Conservation (phyloP, 2,888 invertebrate genomes). For the Melanostoma scalare region DNA sequence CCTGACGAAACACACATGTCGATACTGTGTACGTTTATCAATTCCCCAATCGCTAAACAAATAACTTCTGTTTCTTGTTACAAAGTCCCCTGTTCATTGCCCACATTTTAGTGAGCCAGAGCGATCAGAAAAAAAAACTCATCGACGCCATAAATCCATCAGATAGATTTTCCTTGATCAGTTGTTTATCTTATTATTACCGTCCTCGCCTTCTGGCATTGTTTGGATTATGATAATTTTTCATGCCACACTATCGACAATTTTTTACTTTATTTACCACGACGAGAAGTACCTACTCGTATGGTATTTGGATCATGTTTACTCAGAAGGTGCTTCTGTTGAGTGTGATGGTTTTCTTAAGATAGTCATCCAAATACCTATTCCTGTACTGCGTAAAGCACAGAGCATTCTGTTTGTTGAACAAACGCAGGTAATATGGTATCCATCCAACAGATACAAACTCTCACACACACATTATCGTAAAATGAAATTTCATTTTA, state of each 20-base stretch:
- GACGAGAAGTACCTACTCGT: constrained; percentile 21
- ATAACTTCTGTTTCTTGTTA: constrained; percentile 53
- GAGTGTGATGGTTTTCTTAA: constrained; percentile 27
- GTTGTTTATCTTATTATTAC: constrained; percentile 66
- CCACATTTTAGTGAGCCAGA: not conserved
- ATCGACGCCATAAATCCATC: constrained; percentile 59
- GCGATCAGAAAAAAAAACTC: constrained; percentile 20
- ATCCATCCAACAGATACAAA: constrained; percentile 22
- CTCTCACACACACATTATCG: not conserved
- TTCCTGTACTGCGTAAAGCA: constrained; percentile 48
- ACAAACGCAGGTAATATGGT: constrained; percentile 27
- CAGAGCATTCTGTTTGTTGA: not conserved
- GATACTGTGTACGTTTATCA: constrained; percentile 18
- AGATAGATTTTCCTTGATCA: constrained; percentile 57
- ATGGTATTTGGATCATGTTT: constrained; percentile 66
- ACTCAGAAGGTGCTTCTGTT: constrained; percentile 52
- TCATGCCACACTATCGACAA: not conserved
- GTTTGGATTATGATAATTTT: constrained; percentile 66
- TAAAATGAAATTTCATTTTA: constrained; percentile 38
- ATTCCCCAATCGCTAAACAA: constrained; percentile 49
- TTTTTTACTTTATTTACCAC: not conserved
- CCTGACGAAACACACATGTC: constrained; percentile 23
- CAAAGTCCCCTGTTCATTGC: constrained; percentile 13
- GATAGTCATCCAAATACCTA: constrained; percentile 50
- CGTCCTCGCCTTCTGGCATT: constrained; percentile 50